These are phyloP conservation scores for Drosophila trapezifrons DNA, from an alignment of 1,140 invertebrate species.

Conservation along the genomic window DNA sequence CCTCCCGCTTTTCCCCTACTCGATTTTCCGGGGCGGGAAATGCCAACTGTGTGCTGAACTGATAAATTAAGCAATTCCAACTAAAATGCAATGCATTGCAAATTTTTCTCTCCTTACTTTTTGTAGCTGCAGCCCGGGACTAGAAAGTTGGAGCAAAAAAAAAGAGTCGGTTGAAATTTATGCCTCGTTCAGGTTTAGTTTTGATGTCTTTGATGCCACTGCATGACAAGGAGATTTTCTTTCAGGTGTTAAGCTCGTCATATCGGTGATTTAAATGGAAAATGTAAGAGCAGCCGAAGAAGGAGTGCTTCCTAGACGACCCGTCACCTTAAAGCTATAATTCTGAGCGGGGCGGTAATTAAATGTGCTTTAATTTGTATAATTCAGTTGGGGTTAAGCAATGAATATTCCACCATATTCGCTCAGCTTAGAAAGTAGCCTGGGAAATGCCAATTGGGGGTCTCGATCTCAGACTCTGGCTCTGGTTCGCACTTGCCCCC, in stretches of 20 bases:
- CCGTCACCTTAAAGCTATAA: slow-evolving; percentile 71
- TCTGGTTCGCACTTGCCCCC: slow-evolving; percentile 1
- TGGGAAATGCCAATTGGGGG: slow-evolving; percentile 69
- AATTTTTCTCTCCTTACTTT: slow-evolving; percentile 48
- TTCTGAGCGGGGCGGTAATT: slow-evolving; percentile 51
- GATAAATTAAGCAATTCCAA: slow-evolving; percentile 78
- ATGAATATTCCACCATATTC: slow-evolving; percentile 71
- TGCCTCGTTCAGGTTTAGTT: slow-evolving; percentile 75
- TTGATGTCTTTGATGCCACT: slow-evolving; percentile 78
- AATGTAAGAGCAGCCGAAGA: not conserved
- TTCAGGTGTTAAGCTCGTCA: slow-evolving; percentile 11
- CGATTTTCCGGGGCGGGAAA: slow-evolving; percentile 45
- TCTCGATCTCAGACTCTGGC: slow-evolving; percentile 28
- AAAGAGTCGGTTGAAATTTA: slow-evolving; percentile 58
- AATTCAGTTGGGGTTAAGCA: slow-evolving; percentile 51
- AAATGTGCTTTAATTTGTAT: slow-evolving; percentile 72
- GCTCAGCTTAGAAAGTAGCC: slow-evolving; percentile 45
- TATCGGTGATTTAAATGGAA: slow-evolving; percentile 65
- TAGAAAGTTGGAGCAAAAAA: slow-evolving; percentile 58
- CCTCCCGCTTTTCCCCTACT: slow-evolving; percentile 21
- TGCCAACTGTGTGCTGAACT: slow-evolving; percentile 81
- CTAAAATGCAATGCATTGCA: slow-evolving; percentile 73
- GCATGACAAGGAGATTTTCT: slow-evolving; percentile 44
- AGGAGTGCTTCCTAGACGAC: slow-evolving; percentile 16
- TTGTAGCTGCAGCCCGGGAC: slow-evolving; percentile 32